Percentiles rank a stretch among this genome's conserved stretches.
Conservation (phyloP, 2,888 invertebrate species). For the Eilema depressum region DNA sequence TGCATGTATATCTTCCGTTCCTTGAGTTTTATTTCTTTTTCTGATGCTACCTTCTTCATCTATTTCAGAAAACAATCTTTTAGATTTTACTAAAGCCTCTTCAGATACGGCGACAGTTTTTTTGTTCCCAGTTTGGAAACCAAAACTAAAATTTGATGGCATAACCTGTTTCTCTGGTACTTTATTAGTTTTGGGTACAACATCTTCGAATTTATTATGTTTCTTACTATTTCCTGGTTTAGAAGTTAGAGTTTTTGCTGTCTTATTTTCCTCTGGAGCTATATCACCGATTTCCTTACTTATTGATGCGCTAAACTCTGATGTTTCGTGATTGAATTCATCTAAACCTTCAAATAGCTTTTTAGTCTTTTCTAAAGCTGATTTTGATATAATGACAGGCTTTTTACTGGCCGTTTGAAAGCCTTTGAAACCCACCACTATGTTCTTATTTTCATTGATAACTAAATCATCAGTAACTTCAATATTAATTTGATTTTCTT, state of each 20-base stretch:
- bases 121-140: constrained; percentile 30
- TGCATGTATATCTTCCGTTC: constrained; percentile 40
- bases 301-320: constrained; percentile 6
- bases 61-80: constrained; percentile 35
- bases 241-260: constrained; percentile 4
- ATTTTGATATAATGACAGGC: constrained; percentile 43
- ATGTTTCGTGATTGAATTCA: background rate
- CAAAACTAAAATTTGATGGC: constrained; percentile 6
- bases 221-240: constrained; percentile 47
- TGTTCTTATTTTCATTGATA: background rate
- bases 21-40: constrained; percentile 22
- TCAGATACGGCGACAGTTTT: constrained; percentile 18
- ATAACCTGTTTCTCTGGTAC: background rate
- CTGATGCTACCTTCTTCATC: constrained; percentile 15
- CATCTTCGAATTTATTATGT: constrained; percentile 40
- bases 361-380: constrained; percentile 24
- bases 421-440: constrained; percentile 14
- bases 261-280: background rate
- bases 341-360: constrained; percentile 11
- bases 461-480: background rate
- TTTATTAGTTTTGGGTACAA: constrained; percentile 45
- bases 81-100: constrained; percentile 28
- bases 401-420: constrained; percentile 30
- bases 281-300: constrained; percentile 57
- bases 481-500: background rate